phyloP scores from a whole-genome alignment of 2,888 invertebrate species.

The Odontocolon sp. region DNA sequence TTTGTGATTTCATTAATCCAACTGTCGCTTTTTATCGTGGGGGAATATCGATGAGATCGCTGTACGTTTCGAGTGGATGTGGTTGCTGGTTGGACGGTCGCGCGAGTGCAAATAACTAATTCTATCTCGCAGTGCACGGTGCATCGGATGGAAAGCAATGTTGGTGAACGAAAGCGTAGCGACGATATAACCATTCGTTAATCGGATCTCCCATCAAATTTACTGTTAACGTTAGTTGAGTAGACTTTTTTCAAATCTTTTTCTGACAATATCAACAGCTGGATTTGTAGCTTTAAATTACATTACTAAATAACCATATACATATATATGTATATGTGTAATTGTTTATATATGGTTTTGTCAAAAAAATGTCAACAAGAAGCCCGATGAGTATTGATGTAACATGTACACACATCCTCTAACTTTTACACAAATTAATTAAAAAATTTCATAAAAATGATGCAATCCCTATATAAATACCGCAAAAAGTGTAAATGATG shows the following conservation, averaged over 20 bases:
- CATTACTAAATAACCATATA: neutral
- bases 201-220: neutral
- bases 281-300: too few species aligned
- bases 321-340: neutral
- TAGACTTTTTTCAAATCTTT: neutral
- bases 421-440: too few species aligned
- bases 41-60: slow-evolving; percentile 48
- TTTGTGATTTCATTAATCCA: slow-evolving; percentile 52
- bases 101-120: slow-evolving; percentile 28
- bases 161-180: neutral
- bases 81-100: neutral
- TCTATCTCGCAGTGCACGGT: slow-evolving; percentile 27
- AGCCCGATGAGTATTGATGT: too few species aligned
- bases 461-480: too few species aligned
- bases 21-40: slow-evolving; percentile 38
- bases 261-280: too few species aligned
- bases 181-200: neutral
- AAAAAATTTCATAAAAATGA: too few species aligned
- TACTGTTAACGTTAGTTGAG: neutral
- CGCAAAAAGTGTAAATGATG: too few species aligned
- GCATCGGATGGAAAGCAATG: slow-evolving; percentile 23
- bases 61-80: slow-evolving; percentile 1
- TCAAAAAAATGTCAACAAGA: too few species aligned
- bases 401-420: too few species aligned
- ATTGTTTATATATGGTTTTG: too few species aligned